These are phyloP conservation scores for Aphelocoma coerulescens DNA, from an alignment of 2,113 vertebrate species.

Conservation along the genomic window DNA sequence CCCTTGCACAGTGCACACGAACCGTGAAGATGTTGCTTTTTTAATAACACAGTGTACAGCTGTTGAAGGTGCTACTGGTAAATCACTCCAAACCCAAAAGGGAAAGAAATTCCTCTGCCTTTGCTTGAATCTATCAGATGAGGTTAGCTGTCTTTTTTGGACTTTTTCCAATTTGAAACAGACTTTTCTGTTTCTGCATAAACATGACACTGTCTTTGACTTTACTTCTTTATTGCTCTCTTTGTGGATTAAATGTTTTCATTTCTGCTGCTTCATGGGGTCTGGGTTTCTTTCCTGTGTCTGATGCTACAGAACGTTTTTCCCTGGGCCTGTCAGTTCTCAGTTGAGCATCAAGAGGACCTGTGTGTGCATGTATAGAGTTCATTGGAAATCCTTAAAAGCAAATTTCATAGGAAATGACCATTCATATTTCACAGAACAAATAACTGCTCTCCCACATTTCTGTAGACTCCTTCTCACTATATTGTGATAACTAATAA, in stretches of 20 bases:
- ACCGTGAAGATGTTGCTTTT: not conserved
- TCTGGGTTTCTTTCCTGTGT: not conserved
- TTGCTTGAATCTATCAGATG: not conserved
- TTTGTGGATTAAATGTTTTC: not conserved
- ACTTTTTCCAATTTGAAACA: not conserved
- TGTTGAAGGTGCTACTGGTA: not conserved
- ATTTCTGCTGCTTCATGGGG: not conserved
- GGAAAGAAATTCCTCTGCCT: not conserved
- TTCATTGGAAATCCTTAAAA: not conserved
- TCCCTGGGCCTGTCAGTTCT: not conserved
- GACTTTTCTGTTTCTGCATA: not conserved
- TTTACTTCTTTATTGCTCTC: not conserved
- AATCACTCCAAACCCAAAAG: not conserved
- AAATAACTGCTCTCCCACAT: not conserved
- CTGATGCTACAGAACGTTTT: not conserved
- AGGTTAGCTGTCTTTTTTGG: not conserved
- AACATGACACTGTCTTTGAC: accelerated
- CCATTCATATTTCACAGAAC: not conserved
- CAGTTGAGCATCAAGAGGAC: not conserved
- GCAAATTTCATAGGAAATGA: not conserved
- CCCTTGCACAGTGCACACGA: not conserved
- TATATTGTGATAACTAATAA: slow-evolving; percentile 38
- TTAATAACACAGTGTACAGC: not conserved
- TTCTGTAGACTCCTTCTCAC: not conserved
- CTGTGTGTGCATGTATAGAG: not conserved